Evolutionary conservation across 2,888 invertebrate species (phyloP), one percentile per base, ranked within the genome.

Genomic region (Apamea epomidion): DNA sequence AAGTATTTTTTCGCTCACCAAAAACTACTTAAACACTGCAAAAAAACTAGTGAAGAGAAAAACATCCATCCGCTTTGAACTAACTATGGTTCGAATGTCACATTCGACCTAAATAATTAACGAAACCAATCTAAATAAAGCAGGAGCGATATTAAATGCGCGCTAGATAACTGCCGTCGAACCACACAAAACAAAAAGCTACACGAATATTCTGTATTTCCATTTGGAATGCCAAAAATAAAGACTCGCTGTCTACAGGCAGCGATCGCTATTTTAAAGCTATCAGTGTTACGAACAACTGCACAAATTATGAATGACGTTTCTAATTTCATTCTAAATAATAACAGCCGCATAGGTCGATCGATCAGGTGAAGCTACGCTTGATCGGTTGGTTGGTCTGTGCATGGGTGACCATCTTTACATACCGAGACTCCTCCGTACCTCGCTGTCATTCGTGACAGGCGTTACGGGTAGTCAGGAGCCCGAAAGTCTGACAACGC

Each of bases 171-270:
- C 18, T 18, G 32, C 4, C 18, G 18, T 7, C 29, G 16, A 16
- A 51, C 42, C 32, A 62, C 67, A 54, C 48, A 67, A 25, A 29
- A 60, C 60, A 54, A 62, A 83, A 42, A 37, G 68, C 21, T 68
- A 78, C 73, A 74, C 70, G 25, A 68, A 72, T 68, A 75, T 73
- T 73, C 64, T 21, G 51, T 25, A 29, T 58, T 25, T 68, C 25
- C 37, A 62, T 48, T 48, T 37, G 14, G 6, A 8, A 1, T 12
- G 12, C 7, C 45, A 73, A 45, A 70, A 74, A 69, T 65, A 82
- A 21, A 12, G 29, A 21, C 12, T 18, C 0, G 1, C 5, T 0
- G 10, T 58, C 18, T 12, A 4, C n/a, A 12, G 21, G 32, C 16
- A 21, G 12, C 1, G n/a, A 54, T 69, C 10, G 32, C 21, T 70